phyloP scores from a whole-genome alignment of 2,888 invertebrate genomes.

The Parnassius smintheus region DNA sequence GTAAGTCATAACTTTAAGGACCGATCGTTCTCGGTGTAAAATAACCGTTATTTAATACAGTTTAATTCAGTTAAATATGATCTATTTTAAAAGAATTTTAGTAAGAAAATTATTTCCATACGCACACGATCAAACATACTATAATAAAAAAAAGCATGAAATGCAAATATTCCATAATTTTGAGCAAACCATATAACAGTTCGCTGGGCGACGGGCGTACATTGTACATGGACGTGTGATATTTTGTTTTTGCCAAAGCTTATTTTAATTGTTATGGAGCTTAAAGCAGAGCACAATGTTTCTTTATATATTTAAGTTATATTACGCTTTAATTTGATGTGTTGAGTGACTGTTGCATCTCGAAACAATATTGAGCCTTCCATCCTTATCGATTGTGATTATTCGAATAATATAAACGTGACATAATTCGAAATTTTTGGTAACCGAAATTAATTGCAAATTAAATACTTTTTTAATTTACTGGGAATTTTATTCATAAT shows the following conservation, averaged over 20 bases:
- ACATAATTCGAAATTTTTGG: too few species aligned
- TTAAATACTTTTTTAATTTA: too few species aligned
- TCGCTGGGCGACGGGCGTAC: constrained; percentile 21
- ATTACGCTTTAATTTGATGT: constrained; percentile 10
- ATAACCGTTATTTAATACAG: constrained; percentile 4
- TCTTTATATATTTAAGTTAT: constrained; percentile 13
- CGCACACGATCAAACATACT: constrained; percentile 16
- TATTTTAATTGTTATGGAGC: constrained; percentile 59
- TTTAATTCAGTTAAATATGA: constrained; percentile 14
- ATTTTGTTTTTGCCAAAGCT: constrained; percentile 65
- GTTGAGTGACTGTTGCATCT: not conserved
- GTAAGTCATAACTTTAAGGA: constrained; percentile 1
- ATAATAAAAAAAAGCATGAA: constrained; percentile 16
- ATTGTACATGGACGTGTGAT: constrained; percentile 54
- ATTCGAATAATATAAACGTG: not conserved
- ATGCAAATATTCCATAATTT: constrained; percentile 11
- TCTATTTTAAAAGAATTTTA: constrained; percentile 28
- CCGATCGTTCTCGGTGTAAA: constrained; percentile 16
- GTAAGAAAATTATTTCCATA: constrained; percentile 1
- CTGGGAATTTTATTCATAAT: too few species aligned
- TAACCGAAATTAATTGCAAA: too few species aligned
- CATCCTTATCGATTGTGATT: not conserved
- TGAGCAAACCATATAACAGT: constrained; percentile 1
- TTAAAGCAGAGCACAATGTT: constrained; percentile 43
- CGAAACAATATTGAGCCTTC: not conserved